phyloP scores from a whole-genome alignment of 2,113 vertebrate species.

The Platysteira castanea region DNA sequence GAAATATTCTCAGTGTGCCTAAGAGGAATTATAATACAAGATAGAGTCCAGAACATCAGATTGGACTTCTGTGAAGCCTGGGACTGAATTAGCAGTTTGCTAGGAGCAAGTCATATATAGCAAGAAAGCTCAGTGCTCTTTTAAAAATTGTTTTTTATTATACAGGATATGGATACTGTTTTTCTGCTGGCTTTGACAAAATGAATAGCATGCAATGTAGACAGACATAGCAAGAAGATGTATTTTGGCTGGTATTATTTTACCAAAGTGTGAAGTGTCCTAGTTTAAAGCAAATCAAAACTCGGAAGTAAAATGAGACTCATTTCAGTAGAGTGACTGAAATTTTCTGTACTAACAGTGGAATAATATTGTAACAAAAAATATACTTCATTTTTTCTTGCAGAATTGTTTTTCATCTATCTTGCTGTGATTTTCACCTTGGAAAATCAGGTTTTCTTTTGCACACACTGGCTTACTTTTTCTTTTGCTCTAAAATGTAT shows the following conservation, averaged over 20 bases:
- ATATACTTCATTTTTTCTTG: neutral
- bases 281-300: neutral
- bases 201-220: neutral
- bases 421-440: neutral
- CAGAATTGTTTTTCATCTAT: neutral
- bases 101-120: neutral
- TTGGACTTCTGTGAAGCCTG: neutral
- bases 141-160: neutral
- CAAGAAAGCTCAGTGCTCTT: neutral
- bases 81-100: neutral
- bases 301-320: neutral
- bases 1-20: neutral
- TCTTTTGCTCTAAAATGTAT: neutral
- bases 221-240: neutral
- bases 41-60: neutral
- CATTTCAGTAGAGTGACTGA: neutral
- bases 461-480: neutral
- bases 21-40: neutral
- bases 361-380: neutral
- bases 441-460: neutral
- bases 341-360: neutral
- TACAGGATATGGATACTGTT: neutral
- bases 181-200: neutral
- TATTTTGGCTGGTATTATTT: neutral
- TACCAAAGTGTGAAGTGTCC: neutral